Base-by-base conservation (phyloP, 2,888 invertebrate genomes). In the Drosophila kokeensis region DNA sequence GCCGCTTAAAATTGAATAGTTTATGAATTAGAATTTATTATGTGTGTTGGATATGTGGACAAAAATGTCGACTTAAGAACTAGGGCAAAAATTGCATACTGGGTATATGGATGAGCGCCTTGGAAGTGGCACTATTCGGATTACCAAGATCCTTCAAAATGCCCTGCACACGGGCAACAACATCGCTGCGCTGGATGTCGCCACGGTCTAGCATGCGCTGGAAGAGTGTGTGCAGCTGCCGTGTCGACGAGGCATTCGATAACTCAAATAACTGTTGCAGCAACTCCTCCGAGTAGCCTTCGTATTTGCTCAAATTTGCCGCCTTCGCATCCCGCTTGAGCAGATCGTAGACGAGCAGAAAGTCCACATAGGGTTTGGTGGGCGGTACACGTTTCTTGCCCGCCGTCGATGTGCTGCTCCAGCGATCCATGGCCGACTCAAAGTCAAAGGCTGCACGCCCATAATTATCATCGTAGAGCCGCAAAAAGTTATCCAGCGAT, bases 311-410 rank as follows among this genome's bases (percentile, higher is more conserved):
- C 0, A 93, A 76, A 82, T 92, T 92, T 4, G 90, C 87, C 0
- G 92, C 90, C 67, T 93, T 93, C 0, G 93, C 93, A 72, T 93
- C 93, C 4, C 93, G 91, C 69, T 93, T 93, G 2, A 93, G 86
- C 30, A 93, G 83, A 83, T 93, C 93, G 60, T 93, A 93, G 29
- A 93, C 88, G 55, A 93, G 87, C 42, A 93, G 76, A 61, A 93
- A 93, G 54, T 93, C 93, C 1, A 93, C 93, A 78, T 93, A 93
- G 1, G 93, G 91, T 60, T 93, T 93, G 0, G 93, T 93, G 38
- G 93, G 92, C 18, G 93, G 93, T 30, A 91, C 87, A 11, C 93
- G 90, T 79, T 93, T 93, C 50, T 92, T 93, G 5, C 93, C 93
- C 1, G 93, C 92, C 38, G 91, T 90, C n/a, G 92, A 91, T 7